Base-by-base conservation (phyloP, 2,113 vertebrate genomes). In the Chloropsis hardwickii region DNA sequence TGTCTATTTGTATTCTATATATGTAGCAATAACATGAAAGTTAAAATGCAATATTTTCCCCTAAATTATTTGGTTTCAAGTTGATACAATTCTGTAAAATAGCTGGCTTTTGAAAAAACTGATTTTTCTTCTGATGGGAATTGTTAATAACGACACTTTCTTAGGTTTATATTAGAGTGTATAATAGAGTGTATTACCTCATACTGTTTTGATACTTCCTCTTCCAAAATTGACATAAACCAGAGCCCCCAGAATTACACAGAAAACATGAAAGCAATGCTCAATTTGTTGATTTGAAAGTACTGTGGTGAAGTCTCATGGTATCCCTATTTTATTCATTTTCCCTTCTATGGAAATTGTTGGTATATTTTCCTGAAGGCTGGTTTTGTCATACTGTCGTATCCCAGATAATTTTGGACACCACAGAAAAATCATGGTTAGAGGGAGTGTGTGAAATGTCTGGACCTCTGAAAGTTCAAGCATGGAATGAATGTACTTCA, bases 301-400 rank as follows among this genome's bases (percentile, higher is more conserved):
- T 51, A 14, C 56, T 71, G 57, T 21, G 58, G 10, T 69, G 40
- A 88, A 80, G 28, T 45, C 78, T 83, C 39, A 50, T 1, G 7
- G 51, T 86, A 19, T 6, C 33, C 44, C 17, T 84, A 7, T 70
- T 92, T 90, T 78, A 70, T 48, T 35, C 4, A 15, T 70, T 92
- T 95, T 93, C 4, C 72, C 80, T 81, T 93, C 80, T 93, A 70
- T 88, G 80, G 92, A 94, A 94, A 62, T 88, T 37, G 56, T 62
- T 5, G 8, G 21, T 62, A 31, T 60, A 11, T 64, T 80, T 90
- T 66, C 29, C 64, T 80, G 42, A 54, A 86, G 54, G 14, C 18
- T 81, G 71, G 19, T 86, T 90, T 50, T 92, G 50, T 92, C 76
- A 83, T 83, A 40, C 35, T 50, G 58, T 39, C 14, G 1, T 70